These are phyloP conservation scores for Tillus elongatus DNA, from an alignment of 2,888 invertebrate species.

Conservation along the genomic window DNA sequence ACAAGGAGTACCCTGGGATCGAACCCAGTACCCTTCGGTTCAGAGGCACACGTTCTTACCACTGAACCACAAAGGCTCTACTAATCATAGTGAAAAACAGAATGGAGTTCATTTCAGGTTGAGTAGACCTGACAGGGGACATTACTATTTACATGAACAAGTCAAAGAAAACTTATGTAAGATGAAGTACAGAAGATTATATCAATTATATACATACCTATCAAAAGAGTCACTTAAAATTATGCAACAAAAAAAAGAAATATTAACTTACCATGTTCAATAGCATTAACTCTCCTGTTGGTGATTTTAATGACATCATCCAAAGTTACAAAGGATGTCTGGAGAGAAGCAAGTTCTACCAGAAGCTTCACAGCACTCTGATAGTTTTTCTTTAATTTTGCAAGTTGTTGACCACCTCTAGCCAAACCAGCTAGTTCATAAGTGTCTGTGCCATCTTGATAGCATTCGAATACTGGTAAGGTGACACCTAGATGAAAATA, in stretches of 20 bases:
- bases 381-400: constrained; percentile 95
- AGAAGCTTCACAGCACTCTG: constrained; percentile 90
- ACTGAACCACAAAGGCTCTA: too few relatives aligned
- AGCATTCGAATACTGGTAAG: constrained; percentile 88
- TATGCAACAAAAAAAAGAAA: constrained; percentile 2
- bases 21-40: too few relatives aligned
- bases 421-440: constrained; percentile 94
- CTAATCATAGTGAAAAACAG: too few relatives aligned
- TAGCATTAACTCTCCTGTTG: constrained; percentile 96
- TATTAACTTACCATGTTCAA: constrained; percentile 81
- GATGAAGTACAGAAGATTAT: too few relatives aligned
- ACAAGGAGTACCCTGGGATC: too few relatives aligned
- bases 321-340: constrained; percentile 96
- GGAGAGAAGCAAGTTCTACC: constrained; percentile 92
- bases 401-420: constrained; percentile 90
- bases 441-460: constrained; percentile 87
- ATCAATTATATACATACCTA: too few relatives aligned
- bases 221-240: too few relatives aligned
- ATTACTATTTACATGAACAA: not conserved
- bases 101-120: not conserved
- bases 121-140: not conserved
- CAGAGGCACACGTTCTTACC: too few relatives aligned
- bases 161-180: too few relatives aligned
- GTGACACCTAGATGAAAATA: constrained; percentile 93
- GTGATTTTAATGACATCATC: constrained; percentile 98